Conservation (phyloP, 1,140 invertebrate species). For the Halictus rubicundus region DNA sequence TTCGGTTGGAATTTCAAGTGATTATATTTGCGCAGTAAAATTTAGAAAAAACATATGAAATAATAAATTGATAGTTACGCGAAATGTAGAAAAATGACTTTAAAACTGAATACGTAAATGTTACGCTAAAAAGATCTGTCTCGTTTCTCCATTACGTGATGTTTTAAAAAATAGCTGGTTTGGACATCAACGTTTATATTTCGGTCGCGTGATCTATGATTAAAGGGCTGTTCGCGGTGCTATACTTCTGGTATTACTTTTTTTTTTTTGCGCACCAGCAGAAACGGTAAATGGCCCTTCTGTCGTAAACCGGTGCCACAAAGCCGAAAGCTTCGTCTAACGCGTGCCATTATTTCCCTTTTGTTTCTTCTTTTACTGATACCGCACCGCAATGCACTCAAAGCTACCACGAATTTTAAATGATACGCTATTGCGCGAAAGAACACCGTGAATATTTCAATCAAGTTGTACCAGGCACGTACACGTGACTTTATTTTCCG, state of each 20-base stretch:
- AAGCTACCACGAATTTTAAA: slow-evolving; percentile 23
- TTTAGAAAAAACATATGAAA: no score
- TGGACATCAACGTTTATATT: slow-evolving; percentile 50
- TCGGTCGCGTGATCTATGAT: slow-evolving; percentile 46
- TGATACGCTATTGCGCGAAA: slow-evolving; percentile 24
- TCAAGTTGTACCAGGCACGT: neutral
- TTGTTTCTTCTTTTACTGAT: slow-evolving; percentile 5
- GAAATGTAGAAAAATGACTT: no score
- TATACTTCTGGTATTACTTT: slow-evolving; percentile 46
- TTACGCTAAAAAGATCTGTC: neutral
- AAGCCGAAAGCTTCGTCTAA: slow-evolving; percentile 20
- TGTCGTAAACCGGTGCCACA: slow-evolving; percentile 29
- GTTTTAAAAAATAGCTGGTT: slow-evolving; percentile 35
- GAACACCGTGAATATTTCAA: neutral
- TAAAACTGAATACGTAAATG: no score
- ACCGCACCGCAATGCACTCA: neutral
- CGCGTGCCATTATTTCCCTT: slow-evolving; percentile 19
- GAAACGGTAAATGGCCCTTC: slow-evolving; percentile 46
- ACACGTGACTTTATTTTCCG: neutral
- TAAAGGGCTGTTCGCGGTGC: slow-evolving; percentile 36
- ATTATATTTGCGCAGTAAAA: no score
- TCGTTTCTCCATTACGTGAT: neutral
- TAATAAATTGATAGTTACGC: no score
- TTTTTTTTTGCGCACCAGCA: neutral
- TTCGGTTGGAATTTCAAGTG: no score